These are phyloP conservation scores for Oedothorax gibbosus DNA, from an alignment of 1,140 invertebrate species.

Conservation along the genomic window DNA sequence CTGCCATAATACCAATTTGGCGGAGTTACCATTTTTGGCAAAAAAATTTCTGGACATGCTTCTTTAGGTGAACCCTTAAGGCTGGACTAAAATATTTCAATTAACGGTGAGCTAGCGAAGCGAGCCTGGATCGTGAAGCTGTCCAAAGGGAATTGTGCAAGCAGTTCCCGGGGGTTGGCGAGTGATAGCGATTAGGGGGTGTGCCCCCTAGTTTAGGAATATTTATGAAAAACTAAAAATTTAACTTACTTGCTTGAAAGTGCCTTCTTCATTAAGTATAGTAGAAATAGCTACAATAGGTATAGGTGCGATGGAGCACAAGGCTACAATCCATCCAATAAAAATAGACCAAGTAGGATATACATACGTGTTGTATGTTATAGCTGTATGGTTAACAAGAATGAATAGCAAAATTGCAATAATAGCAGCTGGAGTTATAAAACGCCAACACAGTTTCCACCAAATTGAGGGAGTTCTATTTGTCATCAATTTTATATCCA, in stretches of 20 bases:
- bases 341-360: conserved; percentile 83
- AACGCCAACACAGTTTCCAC: conserved; percentile 60
- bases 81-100: too few relatives aligned
- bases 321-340: conserved; percentile 78
- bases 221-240: not conserved
- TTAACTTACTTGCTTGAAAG: conserved; percentile 32
- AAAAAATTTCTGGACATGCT: too few relatives aligned
- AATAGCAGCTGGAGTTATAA: conserved; percentile 47
- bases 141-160: too few relatives aligned
- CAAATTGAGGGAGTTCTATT: conserved; percentile 35
- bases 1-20: too few relatives aligned
- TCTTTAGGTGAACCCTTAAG: too few relatives aligned
- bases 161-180: too few relatives aligned
- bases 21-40: too few relatives aligned
- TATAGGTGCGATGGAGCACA: conserved; percentile 61
- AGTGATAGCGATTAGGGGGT: too few relatives aligned
- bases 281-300: conserved; percentile 37
- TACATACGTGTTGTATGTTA: conserved; percentile 66
- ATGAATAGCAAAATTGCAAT: conserved; percentile 50
- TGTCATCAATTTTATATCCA: conserved; percentile 55
- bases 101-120: too few relatives aligned
- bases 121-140: too few relatives aligned
- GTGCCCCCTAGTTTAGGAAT: too few relatives aligned
- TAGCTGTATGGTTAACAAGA: conserved; percentile 37
- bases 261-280: conserved; percentile 38